These are phyloP conservation scores for Amia ocellicauda DNA, from an alignment of 2,113 vertebrate genomes.

Conservation along the genomic window DNA sequence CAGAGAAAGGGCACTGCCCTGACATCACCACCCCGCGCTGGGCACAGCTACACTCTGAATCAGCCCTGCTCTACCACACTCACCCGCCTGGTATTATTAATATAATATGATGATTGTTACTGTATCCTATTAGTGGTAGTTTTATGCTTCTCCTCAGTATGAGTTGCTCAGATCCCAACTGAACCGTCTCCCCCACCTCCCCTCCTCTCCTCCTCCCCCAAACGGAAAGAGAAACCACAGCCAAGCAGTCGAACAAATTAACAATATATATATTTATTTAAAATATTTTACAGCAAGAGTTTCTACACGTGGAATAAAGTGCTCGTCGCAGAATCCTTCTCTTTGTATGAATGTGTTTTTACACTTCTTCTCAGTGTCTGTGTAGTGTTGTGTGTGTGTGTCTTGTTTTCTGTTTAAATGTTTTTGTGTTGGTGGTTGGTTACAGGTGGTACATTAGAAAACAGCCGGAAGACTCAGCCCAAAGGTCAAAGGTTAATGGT, in stretches of 20 bases:
- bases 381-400: conserved; percentile 11
- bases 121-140: too few species aligned
- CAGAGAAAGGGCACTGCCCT: too few species aligned
- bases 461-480: conserved; percentile 40
- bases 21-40: too few species aligned
- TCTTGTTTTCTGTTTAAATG: conserved; percentile 10
- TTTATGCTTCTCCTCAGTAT: too few species aligned
- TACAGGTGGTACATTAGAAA: conserved; percentile 19
- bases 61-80: too few species aligned
- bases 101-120: too few species aligned
- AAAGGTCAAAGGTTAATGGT: conserved; percentile 8
- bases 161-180: too few species aligned
- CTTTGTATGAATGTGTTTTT: conserved; percentile 18
- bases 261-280: conserved; percentile 55
- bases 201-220: too few species aligned
- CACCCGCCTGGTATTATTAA: too few species aligned
- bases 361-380: conserved; percentile 22
- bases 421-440: neutral
- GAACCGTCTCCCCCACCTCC: too few species aligned
- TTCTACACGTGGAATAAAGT: conserved; percentile 53
- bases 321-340: conserved; percentile 27
- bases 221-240: neutral
- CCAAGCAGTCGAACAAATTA: conserved; percentile 4
- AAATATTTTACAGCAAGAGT: conserved; percentile 40
- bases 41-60: too few species aligned